These are phyloP conservation scores for Reticulitermes speratus DNA, from an alignment of 1,140 invertebrate species.

Conservation along the genomic window DNA sequence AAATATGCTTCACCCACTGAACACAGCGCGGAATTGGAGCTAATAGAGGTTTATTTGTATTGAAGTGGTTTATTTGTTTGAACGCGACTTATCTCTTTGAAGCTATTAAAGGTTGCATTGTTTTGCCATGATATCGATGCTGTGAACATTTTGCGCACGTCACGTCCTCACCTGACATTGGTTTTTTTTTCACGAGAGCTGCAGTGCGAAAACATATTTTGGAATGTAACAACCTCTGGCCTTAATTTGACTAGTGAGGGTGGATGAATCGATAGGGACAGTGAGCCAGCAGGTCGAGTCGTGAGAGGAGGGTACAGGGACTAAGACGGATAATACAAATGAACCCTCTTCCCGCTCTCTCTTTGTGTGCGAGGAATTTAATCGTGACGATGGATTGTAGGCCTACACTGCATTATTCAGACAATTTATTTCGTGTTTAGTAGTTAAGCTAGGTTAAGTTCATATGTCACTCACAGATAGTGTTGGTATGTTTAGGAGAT, in stretches of 20 bases:
- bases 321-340: neutral
- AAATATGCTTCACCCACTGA: too few relatives aligned
- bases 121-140: too few relatives aligned
- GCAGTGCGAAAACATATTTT: neutral
- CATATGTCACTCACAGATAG: neutral
- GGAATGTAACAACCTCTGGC: neutral
- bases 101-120: too few relatives aligned
- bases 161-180: too few relatives aligned
- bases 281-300: neutral
- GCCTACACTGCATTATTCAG: neutral
- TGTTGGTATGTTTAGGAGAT: neutral
- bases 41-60: too few relatives aligned
- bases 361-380: neutral
- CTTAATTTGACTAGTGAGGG: neutral
- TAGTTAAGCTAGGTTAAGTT: neutral
- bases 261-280: conserved; percentile 1
- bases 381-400: neutral
- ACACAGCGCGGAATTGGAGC: too few relatives aligned
- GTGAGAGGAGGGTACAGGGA: neutral
- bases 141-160: too few relatives aligned
- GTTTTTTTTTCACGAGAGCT: neutral
- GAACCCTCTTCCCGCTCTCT: neutral
- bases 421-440: neutral
- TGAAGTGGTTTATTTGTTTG: too few relatives aligned
- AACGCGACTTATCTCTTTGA: too few relatives aligned